A percentile compares a stretch with the other conserved stretches of the same genome.
These are phyloP conservation scores for Lepus europaeus DNA, from an alignment of 2,113 vertebrate species.

Conservation along the genomic window DNA sequence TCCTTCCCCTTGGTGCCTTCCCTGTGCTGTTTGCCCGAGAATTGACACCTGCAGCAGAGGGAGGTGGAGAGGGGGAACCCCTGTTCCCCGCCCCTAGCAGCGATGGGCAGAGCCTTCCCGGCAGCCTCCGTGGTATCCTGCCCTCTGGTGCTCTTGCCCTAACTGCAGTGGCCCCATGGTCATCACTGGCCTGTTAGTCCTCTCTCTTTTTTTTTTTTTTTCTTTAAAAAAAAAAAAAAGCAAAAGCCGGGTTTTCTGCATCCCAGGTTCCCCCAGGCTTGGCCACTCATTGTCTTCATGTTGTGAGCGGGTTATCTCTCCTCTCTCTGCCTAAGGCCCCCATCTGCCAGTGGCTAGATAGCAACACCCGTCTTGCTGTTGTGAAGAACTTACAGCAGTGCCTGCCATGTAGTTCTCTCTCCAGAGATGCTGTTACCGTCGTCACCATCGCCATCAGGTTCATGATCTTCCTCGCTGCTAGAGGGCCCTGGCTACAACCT, in stretches of 20 bases:
- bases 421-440: background rate
- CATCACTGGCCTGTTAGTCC: background rate
- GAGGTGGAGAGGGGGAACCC: background rate
- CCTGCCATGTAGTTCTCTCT: background rate
- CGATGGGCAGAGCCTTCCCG: rapidly evolving
- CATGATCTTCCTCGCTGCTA: background rate
- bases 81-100: rapidly evolving
- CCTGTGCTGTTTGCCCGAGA: background rate
- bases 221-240: background rate
- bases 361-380: too few species aligned
- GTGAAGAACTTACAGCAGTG: background rate
- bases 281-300: background rate
- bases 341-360: background rate
- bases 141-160: background rate
- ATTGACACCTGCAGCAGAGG: background rate
- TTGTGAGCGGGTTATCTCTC: too few species aligned
- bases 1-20: background rate
- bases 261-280: background rate
- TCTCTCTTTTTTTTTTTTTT: background rate
- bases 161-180: background rate
- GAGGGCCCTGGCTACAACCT: background rate
- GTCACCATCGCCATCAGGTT: too few species aligned
- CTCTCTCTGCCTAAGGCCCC: background rate
- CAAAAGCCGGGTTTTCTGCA: background rate
- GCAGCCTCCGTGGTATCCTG: background rate